These are phyloP conservation scores for Takifugu rubripes DNA, from an alignment of 2,797 vertebrate genomes.

Conservation along the genomic window DNA sequence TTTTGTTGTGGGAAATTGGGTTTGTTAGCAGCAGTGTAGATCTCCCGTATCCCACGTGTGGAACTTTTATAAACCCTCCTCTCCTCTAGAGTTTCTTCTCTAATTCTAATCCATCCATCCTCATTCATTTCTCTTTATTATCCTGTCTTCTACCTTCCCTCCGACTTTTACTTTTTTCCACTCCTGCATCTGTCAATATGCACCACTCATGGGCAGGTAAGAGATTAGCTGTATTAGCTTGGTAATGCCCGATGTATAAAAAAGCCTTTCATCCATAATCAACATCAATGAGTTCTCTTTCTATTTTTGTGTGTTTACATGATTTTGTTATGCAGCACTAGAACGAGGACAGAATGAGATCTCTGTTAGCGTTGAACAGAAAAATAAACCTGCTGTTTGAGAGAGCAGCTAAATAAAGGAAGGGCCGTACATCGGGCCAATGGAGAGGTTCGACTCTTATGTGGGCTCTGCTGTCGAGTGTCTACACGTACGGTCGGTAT, in stretches of 20 bases:
- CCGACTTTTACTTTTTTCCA: slow-evolving; percentile 5
- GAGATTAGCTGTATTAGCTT: not conserved
- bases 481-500: too few relatives aligned
- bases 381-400: too few relatives aligned
- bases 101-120: slow-evolving; percentile 17
- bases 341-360: too few relatives aligned
- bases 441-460: too few relatives aligned
- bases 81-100: slow-evolving; percentile 29
- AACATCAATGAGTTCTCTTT: not conserved
- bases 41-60: slow-evolving; percentile 27
- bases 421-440: too few relatives aligned
- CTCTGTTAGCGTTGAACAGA: too few relatives aligned
- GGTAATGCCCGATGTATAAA: too few relatives aligned
- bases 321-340: too few relatives aligned
- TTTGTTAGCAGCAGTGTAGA: slow-evolving; percentile 57
- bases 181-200: slow-evolving; percentile 8
- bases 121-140: slow-evolving; percentile 1
- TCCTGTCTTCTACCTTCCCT: slow-evolving; percentile 5
- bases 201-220: not conserved
- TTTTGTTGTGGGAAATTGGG: slow-evolving; percentile 55
- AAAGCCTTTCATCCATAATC: too few relatives aligned
- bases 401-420: too few relatives aligned
- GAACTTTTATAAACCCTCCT: slow-evolving; percentile 37
- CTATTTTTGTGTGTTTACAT: not conserved
- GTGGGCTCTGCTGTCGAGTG: too few relatives aligned